phyloP scores from a whole-genome alignment of 2,888 invertebrate species.

The Agrochola circellaris region DNA sequence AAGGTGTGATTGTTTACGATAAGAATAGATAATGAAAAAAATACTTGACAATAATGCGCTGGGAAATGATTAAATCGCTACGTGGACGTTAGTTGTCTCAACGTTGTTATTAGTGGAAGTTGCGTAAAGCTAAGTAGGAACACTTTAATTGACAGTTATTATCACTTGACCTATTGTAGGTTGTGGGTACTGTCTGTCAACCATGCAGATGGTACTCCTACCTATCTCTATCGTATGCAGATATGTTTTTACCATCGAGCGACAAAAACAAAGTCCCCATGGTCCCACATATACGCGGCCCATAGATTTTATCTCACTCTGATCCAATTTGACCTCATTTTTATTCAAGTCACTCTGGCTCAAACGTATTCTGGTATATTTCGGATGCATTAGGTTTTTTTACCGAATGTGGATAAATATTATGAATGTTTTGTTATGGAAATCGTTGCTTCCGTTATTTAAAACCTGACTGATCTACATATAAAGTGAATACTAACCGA shows the following conservation, averaged over 20 bases:
- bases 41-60: constrained; percentile 33
- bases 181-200: not conserved
- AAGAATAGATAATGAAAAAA: constrained; percentile 50
- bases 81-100: constrained; percentile 23
- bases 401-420: constrained; percentile 65
- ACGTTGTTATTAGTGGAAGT: constrained; percentile 35
- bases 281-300: constrained; percentile 66
- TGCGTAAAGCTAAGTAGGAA: constrained; percentile 30
- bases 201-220: constrained; percentile 3
- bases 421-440: constrained; percentile 54
- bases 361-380: constrained; percentile 85
- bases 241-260: constrained; percentile 42
- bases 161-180: constrained; percentile 16
- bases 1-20: constrained; percentile 41
- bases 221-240: constrained; percentile 17
- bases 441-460: constrained; percentile 38
- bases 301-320: constrained; percentile 81
- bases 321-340: constrained; percentile 88
- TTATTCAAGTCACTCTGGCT: constrained; percentile 85
- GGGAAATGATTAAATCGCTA: constrained; percentile 30
- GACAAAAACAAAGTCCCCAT: constrained; percentile 63
- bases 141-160: constrained; percentile 41
- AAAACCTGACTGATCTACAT: constrained; percentile 30
- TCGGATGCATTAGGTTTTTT: constrained; percentile 85
- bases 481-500: constrained; percentile 31